Evolutionary conservation across 2,797 vertebrate species (phyloP), one percentile per base, ranked within the genome.

Genomic region (Neosilurus hyrtlii): DNA sequence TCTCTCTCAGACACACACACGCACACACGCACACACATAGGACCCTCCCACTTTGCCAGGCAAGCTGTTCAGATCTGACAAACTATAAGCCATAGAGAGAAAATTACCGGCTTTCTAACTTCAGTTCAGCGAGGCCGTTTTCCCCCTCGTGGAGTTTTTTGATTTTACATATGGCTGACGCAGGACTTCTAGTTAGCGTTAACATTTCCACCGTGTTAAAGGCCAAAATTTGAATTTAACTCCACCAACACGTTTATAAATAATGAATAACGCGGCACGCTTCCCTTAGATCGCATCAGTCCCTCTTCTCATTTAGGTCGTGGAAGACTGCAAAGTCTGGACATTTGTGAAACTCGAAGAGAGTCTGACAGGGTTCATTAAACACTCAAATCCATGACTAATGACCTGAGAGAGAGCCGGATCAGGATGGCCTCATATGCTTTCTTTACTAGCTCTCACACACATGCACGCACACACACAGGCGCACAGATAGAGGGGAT

Each of bases 381-480:
- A 86, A 84, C 83, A 86, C 80, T 30, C 63, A 87, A 84, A 78
- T 86, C 79, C 81, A 79, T 84, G 81, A 67, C 79, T 87, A 83
- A 86, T 84, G 72, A 87, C 83, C 77, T 51, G 56, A 78, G 81
- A 78, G 79, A 78, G 61, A 81, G 18, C 43, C 56, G 74, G 79
- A 74, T 67, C 82, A 77, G 66, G 65, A 81, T 30, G 30, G 51
- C 43, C 80, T 79, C 52, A 11, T 88, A 54, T 83, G 90, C 85
- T 91, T 89, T 87, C 73, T n/a, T 65, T 74, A 78, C 67, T 62
- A 80, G 73, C 68, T 67, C 9, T 54, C 49, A 71, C 59, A 76
- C 66, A 51, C 73, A 59, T 49, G 77, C 72, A 80, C 80, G 76
- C 66, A 82, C 68, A 70, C 16, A 52, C 57, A 73, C 51, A 79